Percentiles rank a stretch among this genome's conserved stretches.
These are phyloP conservation scores for Baccha elongata DNA, from an alignment of 2,888 invertebrate species.

Conservation along the genomic window DNA sequence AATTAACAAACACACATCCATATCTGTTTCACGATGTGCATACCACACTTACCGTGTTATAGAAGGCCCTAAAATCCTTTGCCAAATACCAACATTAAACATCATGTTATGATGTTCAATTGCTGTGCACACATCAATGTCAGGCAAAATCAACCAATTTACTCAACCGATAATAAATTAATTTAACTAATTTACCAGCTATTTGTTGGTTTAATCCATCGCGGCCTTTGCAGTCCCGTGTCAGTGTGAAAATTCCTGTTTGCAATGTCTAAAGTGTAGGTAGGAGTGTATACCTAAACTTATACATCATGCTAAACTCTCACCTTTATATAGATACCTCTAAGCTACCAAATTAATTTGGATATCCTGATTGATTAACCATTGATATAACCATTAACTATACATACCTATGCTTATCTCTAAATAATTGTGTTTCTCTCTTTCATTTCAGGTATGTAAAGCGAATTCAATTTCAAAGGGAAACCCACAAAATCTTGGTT, in stretches of 20 bases:
- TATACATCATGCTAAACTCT: background rate
- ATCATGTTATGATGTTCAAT: conserved; percentile 37
- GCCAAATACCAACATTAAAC: conserved; percentile 30
- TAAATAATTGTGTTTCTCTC: conserved; percentile 1
- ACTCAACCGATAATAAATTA: conserved; percentile 46
- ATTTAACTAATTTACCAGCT: conserved; percentile 46
- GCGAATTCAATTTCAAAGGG: conserved; percentile 5
- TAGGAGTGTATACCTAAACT: too few relatives aligned
- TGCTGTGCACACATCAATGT: conserved; percentile 38
- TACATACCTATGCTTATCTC: background rate
- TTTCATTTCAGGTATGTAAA: conserved; percentile 35
- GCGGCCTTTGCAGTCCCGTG: background rate
- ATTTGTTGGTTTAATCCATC: background rate
- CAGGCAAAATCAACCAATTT: conserved; percentile 49
- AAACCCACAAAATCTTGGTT: conserved; percentile 9
- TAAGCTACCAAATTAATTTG: conserved; percentile 22
- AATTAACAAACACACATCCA: background rate
- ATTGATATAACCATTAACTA: conserved; percentile 1
- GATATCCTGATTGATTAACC: conserved; percentile 27
- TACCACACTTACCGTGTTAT: background rate
- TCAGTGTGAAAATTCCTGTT: background rate
- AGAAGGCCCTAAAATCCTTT: conserved; percentile 42
- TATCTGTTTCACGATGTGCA: background rate
- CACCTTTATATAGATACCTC: background rate
- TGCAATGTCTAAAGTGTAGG: too few relatives aligned